A percentile compares a stretch with the other conserved stretches of the same genome.
Conservation (phyloP, 2,888 invertebrate genomes). For the Altica lythri region DNA sequence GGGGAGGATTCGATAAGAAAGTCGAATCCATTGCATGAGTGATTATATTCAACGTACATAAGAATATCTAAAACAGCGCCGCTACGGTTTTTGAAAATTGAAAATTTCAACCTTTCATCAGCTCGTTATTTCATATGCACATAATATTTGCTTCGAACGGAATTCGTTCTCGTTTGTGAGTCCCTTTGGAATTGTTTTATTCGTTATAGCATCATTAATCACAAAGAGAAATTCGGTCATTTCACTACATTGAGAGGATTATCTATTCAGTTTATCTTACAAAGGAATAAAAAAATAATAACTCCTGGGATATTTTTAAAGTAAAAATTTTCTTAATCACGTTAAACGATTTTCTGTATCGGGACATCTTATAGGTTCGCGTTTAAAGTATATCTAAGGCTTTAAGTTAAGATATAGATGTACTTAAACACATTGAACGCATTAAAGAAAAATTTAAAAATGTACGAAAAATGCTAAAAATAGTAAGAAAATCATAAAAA, state of each 20-base stretch:
- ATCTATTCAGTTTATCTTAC: background rate
- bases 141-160: conserved; percentile 43
- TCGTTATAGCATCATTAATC: conserved; percentile 13
- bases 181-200: conserved; percentile 10
- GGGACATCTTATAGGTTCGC: too few species aligned
- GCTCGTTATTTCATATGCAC: conserved; percentile 45
- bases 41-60: conserved; percentile 35
- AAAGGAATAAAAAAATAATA: background rate
- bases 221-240: conserved; percentile 7
- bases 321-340: too few species aligned
- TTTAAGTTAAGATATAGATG: too few species aligned
- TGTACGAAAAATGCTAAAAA: too few species aligned
- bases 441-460: too few species aligned
- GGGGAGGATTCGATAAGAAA: conserved; percentile 27
- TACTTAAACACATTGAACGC: too few species aligned
- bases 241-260: conserved; percentile 6
- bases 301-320: background rate
- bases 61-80: conserved; percentile 35
- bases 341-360: too few species aligned
- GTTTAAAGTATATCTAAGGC: too few species aligned
- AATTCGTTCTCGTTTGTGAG: conserved; percentile 31
- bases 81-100: conserved; percentile 41
- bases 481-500: too few species aligned
- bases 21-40: conserved; percentile 30
- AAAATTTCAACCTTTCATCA: conserved; percentile 41